Evolutionary conservation across 1,140 invertebrate genomes (phyloP).

Genomic region (Megalopta genalis): DNA sequence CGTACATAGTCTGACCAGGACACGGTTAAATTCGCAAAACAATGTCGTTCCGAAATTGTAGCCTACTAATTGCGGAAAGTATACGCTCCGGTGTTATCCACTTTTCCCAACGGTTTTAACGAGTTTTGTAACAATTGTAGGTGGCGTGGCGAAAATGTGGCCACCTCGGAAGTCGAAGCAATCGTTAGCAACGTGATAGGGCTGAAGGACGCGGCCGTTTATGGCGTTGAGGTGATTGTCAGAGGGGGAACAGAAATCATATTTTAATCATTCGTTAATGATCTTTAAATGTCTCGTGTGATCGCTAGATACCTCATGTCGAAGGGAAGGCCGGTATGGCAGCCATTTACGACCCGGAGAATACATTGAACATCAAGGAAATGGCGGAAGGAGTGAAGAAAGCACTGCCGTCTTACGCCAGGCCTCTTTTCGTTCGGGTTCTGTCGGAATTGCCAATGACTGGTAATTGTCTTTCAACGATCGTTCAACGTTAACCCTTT

Average conservation of each 20-base stretch:
- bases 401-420: constrained; percentile 90
- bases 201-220: constrained; percentile 87
- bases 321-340: constrained; percentile 98
- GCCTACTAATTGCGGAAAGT: neutral
- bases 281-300: neutral
- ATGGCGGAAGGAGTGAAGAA: constrained; percentile 85
- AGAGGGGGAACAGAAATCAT: neutral
- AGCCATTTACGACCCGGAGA: constrained; percentile 90
- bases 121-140: constrained; percentile 77
- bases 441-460: constrained; percentile 90
- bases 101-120: neutral
- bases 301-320: constrained; percentile 84
- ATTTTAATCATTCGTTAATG: no score
- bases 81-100: neutral
- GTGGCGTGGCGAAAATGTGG: constrained; percentile 97
- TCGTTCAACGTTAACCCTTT: neutral
- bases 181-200: constrained; percentile 91
- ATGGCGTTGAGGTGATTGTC: constrained; percentile 90
- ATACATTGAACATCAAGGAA: constrained; percentile 84
- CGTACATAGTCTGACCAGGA: neutral
- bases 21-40: neutral
- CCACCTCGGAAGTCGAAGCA: constrained; percentile 97
- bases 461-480: constrained; percentile 78
- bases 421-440: constrained; percentile 94
- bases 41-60: neutral